Base-by-base conservation (phyloP, 1,140 invertebrate genomes). In the Chymomyza costata region DNA sequence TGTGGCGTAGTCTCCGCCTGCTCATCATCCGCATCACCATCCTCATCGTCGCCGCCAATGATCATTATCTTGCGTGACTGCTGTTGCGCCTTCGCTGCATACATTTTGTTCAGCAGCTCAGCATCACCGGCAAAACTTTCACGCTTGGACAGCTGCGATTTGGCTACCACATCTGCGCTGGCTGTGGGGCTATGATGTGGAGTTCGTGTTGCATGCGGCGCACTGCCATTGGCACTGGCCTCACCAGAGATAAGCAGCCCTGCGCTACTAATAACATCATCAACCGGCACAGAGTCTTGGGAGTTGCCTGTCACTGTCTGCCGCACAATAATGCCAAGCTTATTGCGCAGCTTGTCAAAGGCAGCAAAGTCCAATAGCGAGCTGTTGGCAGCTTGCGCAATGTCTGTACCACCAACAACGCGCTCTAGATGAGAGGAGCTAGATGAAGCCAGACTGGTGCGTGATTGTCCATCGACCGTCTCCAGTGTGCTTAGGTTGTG, bases 111-210 rank as follows among this genome's bases (percentile, higher is more conserved):
- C 53, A 94, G 86, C 25, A 94, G 91, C 67, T 92, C 90, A 3
- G 91, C 91, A 84, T 94, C 93, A 14, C 90, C 91, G 0, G 90
- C 93, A 82, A 92, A 93, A 81, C 91, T 93, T 66, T 92, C 90
- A 41, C 91, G 87, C 6, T 88, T 88, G 6, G 89, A 61, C 13
- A 89, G 82, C 2, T 88, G 73, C 3, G 87, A 65, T 56, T 84
- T 69, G 7, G 46, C 32, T 62, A 89, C 88, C 35, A 38, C 11
- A 6, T 14, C 15, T 10, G 5, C 11, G 15, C 13, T 25, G 3
- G 21, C 21, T 25, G 21, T 25, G 13, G 38, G 14, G 2, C 14
- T 3, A 19, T 38, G 13, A 19, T 15, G 11, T 18, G 3, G n/a
- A 38, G 13, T 0, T 32, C 14, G 8, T 10, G 69, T 61, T 7